phyloP scores from a whole-genome alignment of 2,797 vertebrate species.

The Typhlichthys subterraneus region DNA sequence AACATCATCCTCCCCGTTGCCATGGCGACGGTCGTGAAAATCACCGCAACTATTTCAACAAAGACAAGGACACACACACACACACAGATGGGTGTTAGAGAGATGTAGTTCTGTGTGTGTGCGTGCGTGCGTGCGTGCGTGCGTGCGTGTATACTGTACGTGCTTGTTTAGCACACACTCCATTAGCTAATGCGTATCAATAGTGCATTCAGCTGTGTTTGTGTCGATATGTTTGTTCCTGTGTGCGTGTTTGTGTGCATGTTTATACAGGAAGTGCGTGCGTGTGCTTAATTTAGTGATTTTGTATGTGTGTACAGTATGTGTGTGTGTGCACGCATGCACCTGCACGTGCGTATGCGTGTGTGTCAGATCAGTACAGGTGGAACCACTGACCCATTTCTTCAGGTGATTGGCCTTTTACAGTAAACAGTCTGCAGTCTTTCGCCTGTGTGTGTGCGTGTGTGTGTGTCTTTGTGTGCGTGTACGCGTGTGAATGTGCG shows the following conservation, averaged over 20 bases:
- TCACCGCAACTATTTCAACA: slow-evolving; percentile 72
- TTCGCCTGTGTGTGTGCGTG: slow-evolving; percentile 23
- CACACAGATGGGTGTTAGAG: background rate
- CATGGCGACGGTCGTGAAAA: slow-evolving; percentile 68
- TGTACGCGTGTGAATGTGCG: background rate
- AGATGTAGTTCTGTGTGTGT: background rate
- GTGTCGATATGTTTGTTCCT: background rate
- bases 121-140: background rate
- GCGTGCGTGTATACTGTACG: background rate
- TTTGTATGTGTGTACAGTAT: background rate
- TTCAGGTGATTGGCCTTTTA: slow-evolving; percentile 22
- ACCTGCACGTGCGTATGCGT: background rate
- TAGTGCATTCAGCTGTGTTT: background rate
- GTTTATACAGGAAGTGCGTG: slow-evolving; percentile 10
- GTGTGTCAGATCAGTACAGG: slow-evolving; percentile 27
- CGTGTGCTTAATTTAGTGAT: background rate
- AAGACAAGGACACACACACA: slow-evolving; percentile 62
- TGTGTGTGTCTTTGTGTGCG: slow-evolving; percentile 3
- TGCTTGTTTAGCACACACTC: too few species aligned
- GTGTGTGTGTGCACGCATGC: background rate
- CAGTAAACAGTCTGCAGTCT: slow-evolving; percentile 9
- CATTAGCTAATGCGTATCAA: too few species aligned
- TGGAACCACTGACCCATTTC: slow-evolving; percentile 53
- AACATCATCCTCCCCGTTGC: slow-evolving; percentile 70
- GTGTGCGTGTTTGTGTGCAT: slow-evolving; percentile 1